Conservation (phyloP, 1,140 invertebrate species). For the Augochlora pura region DNA sequence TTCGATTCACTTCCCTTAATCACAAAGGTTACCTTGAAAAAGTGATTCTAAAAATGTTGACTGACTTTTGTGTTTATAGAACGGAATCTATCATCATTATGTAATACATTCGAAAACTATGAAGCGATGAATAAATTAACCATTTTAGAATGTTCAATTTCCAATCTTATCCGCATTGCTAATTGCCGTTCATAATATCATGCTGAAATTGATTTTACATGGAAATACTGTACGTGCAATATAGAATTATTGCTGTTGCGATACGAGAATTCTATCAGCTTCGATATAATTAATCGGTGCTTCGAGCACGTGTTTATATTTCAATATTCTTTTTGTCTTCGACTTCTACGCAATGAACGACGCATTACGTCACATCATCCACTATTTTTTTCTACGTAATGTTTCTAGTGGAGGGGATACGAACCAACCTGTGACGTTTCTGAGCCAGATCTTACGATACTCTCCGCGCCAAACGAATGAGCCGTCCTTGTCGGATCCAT, state of each 20-base stretch:
- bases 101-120: neutral
- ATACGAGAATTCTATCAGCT: neutral
- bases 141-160: too few relatives aligned
- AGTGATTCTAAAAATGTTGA: neutral
- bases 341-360: neutral
- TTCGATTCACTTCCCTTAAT: constrained; percentile 13
- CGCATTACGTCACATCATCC: constrained; percentile 18
- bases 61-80: neutral
- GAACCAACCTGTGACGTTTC: constrained; percentile 37
- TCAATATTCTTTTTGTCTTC: neutral
- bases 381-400: constrained; percentile 10
- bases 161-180: too few relatives aligned
- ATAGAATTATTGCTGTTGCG: neutral
- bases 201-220: too few relatives aligned
- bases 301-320: neutral
- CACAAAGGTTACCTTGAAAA: constrained; percentile 32
- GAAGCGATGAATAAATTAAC: too few relatives aligned
- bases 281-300: neutral
- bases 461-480: constrained; percentile 40
- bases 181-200: too few relatives aligned
- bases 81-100: neutral
- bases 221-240: too few relatives aligned
- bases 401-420: constrained; percentile 14
- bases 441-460: constrained; percentile 42
- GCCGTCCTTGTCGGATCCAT: constrained; percentile 6